Percentiles rank a stretch among this genome's conserved stretches.
Evolutionary conservation across 2,888 invertebrate species (phyloP).

Genomic region (Acanthococcus lagerstroemiae): DNA sequence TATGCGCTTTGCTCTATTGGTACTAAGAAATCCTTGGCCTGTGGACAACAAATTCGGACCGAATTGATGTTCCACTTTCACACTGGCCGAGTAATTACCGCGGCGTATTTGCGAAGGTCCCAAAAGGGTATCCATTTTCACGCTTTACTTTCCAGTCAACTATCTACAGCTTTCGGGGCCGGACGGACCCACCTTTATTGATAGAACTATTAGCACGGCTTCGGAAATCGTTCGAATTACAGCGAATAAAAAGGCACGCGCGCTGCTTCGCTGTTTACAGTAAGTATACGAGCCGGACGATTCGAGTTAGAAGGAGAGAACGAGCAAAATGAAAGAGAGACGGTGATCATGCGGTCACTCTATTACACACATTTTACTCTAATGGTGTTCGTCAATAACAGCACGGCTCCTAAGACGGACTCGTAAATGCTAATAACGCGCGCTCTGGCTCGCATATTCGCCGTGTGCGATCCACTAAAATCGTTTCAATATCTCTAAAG

Average conservation of each 20-base stretch:
- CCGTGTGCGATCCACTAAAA: slow-evolving; percentile 16
- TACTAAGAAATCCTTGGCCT: too few species aligned
- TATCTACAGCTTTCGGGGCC: too few species aligned
- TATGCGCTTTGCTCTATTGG: too few species aligned
- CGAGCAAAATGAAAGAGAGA: too few species aligned
- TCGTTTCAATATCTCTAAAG: slow-evolving; percentile 22
- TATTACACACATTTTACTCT: not conserved
- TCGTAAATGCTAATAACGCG: not conserved
- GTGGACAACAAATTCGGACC: too few species aligned
- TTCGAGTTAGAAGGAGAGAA: not conserved
- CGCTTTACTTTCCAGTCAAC: too few species aligned
- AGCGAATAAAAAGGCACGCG: not conserved
- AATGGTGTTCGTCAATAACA: not conserved
- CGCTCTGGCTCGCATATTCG: not conserved
- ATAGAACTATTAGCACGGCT: not conserved
- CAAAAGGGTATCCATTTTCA: too few species aligned
- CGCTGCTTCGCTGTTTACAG: not conserved
- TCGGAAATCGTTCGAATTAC: not conserved
- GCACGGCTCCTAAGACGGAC: not conserved
- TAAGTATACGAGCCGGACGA: not conserved
- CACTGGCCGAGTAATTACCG: too few species aligned
- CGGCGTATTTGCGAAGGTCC: too few species aligned
- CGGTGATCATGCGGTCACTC: not conserved
- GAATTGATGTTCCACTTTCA: too few species aligned
- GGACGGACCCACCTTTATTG: not conserved